Percentiles rank a stretch among this genome's conserved stretches.
Conservation (phyloP, 92 coral and sea anemone species). For the Virgularia gustaviana region DNA sequence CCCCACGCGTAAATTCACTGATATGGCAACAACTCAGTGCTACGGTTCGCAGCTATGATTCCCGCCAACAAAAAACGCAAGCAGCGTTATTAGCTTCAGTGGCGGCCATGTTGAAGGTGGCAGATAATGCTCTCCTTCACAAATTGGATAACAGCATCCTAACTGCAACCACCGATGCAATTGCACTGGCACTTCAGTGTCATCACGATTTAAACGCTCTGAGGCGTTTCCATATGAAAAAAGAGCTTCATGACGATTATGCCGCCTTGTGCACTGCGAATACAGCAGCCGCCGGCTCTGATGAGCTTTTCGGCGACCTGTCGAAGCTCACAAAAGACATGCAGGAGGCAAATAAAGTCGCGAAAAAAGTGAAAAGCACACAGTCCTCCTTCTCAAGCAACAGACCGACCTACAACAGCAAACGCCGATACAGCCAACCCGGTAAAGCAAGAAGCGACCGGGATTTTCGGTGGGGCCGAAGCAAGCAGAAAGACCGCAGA, state of each 20-base stretch:
- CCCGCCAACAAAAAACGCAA: slow-evolving; percentile 55
- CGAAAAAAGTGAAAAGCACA: slow-evolving; percentile 54
- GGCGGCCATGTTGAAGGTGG: slow-evolving; percentile 52
- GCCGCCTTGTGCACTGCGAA: slow-evolving; percentile 43
- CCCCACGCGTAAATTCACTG: no score
- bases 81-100: slow-evolving; percentile 50
- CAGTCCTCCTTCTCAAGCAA: no score
- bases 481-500: slow-evolving; percentile 10
- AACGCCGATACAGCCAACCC: slow-evolving; percentile 2
- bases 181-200: slow-evolving; percentile 54
- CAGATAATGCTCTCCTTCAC: slow-evolving; percentile 47
- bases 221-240: slow-evolving; percentile 52
- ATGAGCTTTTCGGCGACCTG: slow-evolving; percentile 50
- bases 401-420: slow-evolving; percentile 22
- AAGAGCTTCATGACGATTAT: slow-evolving; percentile 53
- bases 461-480: slow-evolving; percentile 32
- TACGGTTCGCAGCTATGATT: slow-evolving; percentile 49
- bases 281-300: slow-evolving; percentile 40
- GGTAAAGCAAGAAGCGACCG: slow-evolving; percentile 6
- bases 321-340: slow-evolving; percentile 63
- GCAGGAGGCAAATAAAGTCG: slow-evolving; percentile 53
- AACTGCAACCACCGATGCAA: slow-evolving; percentile 56
- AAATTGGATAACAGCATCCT: slow-evolving; percentile 41
- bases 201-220: slow-evolving; percentile 49
- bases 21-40: no score